Conservation (phyloP, 1,140 invertebrate genomes). For the Pseudomyrmex dendroicus region DNA sequence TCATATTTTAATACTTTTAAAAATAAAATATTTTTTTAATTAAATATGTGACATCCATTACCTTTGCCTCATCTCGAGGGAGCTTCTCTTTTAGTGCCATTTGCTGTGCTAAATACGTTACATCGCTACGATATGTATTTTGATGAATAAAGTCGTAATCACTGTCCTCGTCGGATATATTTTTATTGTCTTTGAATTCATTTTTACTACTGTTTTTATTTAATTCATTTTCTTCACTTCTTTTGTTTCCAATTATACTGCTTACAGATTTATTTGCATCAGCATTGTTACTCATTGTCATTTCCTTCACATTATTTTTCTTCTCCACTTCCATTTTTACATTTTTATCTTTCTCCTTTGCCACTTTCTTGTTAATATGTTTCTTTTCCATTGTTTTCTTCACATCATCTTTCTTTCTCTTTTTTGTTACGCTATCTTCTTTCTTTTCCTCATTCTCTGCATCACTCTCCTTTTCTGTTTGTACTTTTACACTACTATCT, state of each 20-base stretch:
- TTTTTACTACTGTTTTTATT: neutral
- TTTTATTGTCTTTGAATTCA: neutral
- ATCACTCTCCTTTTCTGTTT: no score
- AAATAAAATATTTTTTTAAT: neutral
- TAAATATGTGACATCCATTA: neutral
- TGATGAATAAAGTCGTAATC: no score
- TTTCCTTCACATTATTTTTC: no score
- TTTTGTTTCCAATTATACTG: no score
- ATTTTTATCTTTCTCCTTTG: neutral
- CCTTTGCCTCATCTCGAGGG: neutral
- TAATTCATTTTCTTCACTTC: neutral
- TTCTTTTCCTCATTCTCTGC: no score
- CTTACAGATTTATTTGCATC: no score
- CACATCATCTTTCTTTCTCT: no score
- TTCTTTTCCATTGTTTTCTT: neutral
- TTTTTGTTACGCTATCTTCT: no score
- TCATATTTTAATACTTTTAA: neutral
- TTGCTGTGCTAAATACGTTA: constrained; percentile 20
- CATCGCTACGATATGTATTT: neutral
- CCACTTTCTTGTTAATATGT: neutral
- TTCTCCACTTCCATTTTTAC: no score
- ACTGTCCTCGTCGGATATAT: neutral
- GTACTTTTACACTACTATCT: no score
- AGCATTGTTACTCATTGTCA: no score
- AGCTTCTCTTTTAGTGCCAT: neutral